Base-by-base conservation (phyloP, 1,140 invertebrate genomes). In the Drosophila watanabei region DNA sequence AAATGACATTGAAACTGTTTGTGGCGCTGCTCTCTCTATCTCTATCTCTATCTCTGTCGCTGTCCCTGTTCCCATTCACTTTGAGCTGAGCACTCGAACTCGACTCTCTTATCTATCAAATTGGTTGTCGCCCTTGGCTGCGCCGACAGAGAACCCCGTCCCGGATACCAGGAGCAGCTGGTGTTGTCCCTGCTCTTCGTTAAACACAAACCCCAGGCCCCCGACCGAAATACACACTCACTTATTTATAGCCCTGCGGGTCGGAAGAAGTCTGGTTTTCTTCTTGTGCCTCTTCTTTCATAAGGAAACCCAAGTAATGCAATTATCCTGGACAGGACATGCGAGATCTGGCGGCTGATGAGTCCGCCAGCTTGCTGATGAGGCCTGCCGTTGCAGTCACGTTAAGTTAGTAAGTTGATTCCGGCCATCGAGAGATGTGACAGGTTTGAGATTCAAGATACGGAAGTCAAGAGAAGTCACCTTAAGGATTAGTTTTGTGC, bases 1-100 rank as follows among this genome's bases (percentile, higher is more conserved):
- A 89, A 88, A 85, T 89, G 85, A 80, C 85, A 89, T 89, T 89
- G 85, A 90, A 89, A 89, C 81, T 52, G 75, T 82, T 85, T 80
- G 65, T 68, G 62, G 69, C 39, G 66, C 64, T 49, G 48, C 48
- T 49, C 49, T 33, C 30, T 49, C 28, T 33, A n/a, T 11, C 30
- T 33, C 24, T 49, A 11, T 48, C 6, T 28, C 28, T 13, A 14
- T 20, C 18, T 9, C 28, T 66, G 52, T 51, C 65, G 64, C 60
- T 62, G 49, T 70, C 60, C 33, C 63, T 30, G 30, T 69, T 59
- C 60, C 51, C 83, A 75, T 75, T 70, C 59, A 57, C 77, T 85
- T 80, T 63, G 73, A 39, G 75, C 37, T 54, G 60, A 48, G 43
- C 48, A 59, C 65, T 64, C 59, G 62, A 64, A 66, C 54, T 73